Conservation (phyloP, 2,797 vertebrate species). For the Crossoptilon crossoptilon region DNA sequence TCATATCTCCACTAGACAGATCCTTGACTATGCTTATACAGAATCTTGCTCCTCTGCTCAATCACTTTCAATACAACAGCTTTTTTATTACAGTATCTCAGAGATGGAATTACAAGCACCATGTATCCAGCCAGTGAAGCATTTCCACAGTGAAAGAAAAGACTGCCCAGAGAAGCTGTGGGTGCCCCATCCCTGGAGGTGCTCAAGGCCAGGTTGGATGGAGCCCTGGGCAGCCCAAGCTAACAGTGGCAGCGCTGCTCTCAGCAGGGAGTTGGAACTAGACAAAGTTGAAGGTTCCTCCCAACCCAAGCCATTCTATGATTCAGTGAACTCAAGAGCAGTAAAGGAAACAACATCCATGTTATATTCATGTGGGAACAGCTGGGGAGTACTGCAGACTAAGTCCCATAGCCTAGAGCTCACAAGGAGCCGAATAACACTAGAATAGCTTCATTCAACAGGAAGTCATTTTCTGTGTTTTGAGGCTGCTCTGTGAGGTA, state of each 20-base stretch:
- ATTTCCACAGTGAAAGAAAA: background rate
- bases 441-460: background rate
- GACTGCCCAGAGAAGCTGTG: too few relatives aligned
- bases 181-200: too few relatives aligned
- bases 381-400: background rate
- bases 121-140: accelerated
- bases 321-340: background rate
- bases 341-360: background rate
- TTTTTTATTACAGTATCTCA: background rate
- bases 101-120: background rate
- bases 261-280: too few relatives aligned
- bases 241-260: too few relatives aligned
- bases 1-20: background rate
- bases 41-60: background rate
- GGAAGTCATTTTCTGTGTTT: background rate
- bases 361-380: background rate
- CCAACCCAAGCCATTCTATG: too few relatives aligned
- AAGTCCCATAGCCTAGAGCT: background rate
- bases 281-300: too few relatives aligned
- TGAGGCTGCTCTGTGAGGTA: background rate
- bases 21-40: background rate
- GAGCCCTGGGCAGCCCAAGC: too few relatives aligned
- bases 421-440: background rate
- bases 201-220: too few relatives aligned
- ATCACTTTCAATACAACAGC: background rate